Evolutionary conservation across 2,888 invertebrate genomes (phyloP), one percentile per base, ranked within the genome.

Genomic region (Ormyrus nitidulus): DNA sequence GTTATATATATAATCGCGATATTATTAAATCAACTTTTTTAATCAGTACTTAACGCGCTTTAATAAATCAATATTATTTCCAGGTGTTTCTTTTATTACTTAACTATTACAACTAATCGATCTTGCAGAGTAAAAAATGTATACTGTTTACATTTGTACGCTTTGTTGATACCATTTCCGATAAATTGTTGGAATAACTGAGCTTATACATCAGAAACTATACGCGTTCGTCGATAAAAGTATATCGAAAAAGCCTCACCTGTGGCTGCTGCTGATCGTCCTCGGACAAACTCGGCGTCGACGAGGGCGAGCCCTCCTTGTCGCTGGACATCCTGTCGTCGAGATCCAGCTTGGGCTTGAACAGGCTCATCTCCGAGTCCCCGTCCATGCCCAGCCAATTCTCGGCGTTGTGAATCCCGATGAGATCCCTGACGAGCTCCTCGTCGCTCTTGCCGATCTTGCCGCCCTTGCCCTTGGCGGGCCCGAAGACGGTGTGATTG

Each of bases 401-500:
- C 90, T 98, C 98, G 0, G 97, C 96, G 88, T 98, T 98, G 91
- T 98, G 98, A 85, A 97, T 96, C 84, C 96, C 95, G 86, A 97
- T 97, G 81, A 98, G 93, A 89, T 97, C 97, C 73, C 95, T 92
- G 51, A 97, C 97, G 51, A 98, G 92, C 87, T 98, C 94, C 86
- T 98, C 97, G 87, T 97, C 97, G 0, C 95, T 93, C 91, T 98
- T 97, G 75, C 85, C 85, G 34, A 85, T 85, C 46, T 83, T 84
- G 19, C 85, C 85, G 7, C 85, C 84, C 51, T 85, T 85, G 70
- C 85, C 86, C 85, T 97, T 96, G 77, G 95, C 92, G 0, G 98
- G 98, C 0, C 99, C 99, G 91, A 99, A 99, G 0, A 97, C 98
- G 2, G 95, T 94, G 91, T 97, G 97, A 91, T 99, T 99, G 92